Conservation (phyloP, 2,888 invertebrate species). For the Taenaris catops region DNA sequence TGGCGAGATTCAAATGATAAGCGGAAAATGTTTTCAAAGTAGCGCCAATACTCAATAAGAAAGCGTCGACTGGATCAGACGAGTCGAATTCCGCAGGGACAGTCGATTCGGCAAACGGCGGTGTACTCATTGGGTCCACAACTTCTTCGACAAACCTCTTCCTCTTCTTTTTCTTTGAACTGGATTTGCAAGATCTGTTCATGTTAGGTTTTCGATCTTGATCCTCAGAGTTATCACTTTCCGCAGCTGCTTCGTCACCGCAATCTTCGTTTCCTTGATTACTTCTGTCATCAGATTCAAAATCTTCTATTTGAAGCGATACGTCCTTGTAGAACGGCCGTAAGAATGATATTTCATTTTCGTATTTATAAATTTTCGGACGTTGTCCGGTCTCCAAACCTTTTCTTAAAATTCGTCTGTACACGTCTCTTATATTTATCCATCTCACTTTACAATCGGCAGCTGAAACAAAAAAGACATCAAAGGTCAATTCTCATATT, state of each 20-base stretch:
- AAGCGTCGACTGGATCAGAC: constrained; percentile 60
- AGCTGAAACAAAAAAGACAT: constrained; percentile 42
- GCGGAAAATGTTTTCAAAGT: constrained; percentile 62
- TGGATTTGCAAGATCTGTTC: constrained; percentile 30
- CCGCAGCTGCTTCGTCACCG: constrained; percentile 28
- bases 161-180: constrained; percentile 31
- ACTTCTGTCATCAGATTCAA: constrained; percentile 30
- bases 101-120: constrained; percentile 30
- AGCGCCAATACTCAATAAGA: constrained; percentile 59
- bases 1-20: constrained; percentile 66
- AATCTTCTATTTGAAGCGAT: constrained; percentile 27
- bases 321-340: constrained; percentile 57
- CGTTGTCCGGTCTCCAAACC: constrained; percentile 31
- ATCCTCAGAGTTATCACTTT: constrained; percentile 38
- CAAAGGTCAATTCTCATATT: no score
- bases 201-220: constrained; percentile 29
- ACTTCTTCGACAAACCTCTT: constrained; percentile 27
- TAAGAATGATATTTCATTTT: constrained; percentile 53
- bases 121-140: constrained; percentile 30
- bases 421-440: constrained; percentile 69
- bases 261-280: constrained; percentile 34
- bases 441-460: constrained; percentile 65
- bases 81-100: constrained; percentile 42
- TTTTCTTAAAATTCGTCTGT: constrained; percentile 54
- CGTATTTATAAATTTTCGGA: constrained; percentile 56